Evolutionary conservation across 2,113 vertebrate species (phyloP).

Genomic region (Cynoglossus semilaevis): DNA sequence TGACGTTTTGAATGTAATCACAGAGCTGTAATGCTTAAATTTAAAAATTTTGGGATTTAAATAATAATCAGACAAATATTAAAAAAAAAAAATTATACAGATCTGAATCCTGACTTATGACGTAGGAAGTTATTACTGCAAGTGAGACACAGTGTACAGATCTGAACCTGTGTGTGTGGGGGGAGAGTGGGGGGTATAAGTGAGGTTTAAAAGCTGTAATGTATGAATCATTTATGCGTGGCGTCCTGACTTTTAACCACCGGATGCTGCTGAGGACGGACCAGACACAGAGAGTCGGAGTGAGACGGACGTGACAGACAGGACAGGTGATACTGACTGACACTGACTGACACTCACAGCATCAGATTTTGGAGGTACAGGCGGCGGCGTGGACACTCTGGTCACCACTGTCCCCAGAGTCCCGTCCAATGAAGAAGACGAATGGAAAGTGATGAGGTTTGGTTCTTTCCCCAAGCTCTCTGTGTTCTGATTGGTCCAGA

Average conservation of each 20-base stretch:
- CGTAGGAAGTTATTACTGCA: slow-evolving; percentile 2
- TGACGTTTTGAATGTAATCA: too few species aligned
- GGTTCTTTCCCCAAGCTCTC: slow-evolving; percentile 76
- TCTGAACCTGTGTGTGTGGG: slow-evolving; percentile 33
- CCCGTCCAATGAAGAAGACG: slow-evolving; percentile 72
- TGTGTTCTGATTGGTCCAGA: slow-evolving; percentile 85
- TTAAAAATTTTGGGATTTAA: too few species aligned
- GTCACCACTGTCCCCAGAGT: slow-evolving; percentile 69
- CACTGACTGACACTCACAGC: slow-evolving; percentile 99
- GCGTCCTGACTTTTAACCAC: slow-evolving; percentile 60
- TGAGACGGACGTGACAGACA: too few species aligned
- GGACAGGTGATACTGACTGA: slow-evolving; percentile 11
- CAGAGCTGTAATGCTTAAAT: too few species aligned
- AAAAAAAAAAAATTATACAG: too few species aligned
- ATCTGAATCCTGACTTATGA: slow-evolving; percentile 1
- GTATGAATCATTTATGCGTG: slow-evolving; percentile 67
- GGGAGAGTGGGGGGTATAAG: too few species aligned
- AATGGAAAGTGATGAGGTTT: slow-evolving; percentile 84
- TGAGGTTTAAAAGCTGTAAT: slow-evolving; percentile 55
- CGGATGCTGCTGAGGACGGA: slow-evolving; percentile 46
- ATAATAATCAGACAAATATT: too few species aligned
- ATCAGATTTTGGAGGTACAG: slow-evolving; percentile 96
- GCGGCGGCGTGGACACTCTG: slow-evolving; percentile 81
- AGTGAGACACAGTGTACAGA: too few species aligned
- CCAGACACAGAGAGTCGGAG: slow-evolving; percentile 10